Evolutionary conservation across 2,113 vertebrate genomes (phyloP), one percentile per base, ranked within the genome.

Genomic region (Heterotilapia buettikoferi): DNA sequence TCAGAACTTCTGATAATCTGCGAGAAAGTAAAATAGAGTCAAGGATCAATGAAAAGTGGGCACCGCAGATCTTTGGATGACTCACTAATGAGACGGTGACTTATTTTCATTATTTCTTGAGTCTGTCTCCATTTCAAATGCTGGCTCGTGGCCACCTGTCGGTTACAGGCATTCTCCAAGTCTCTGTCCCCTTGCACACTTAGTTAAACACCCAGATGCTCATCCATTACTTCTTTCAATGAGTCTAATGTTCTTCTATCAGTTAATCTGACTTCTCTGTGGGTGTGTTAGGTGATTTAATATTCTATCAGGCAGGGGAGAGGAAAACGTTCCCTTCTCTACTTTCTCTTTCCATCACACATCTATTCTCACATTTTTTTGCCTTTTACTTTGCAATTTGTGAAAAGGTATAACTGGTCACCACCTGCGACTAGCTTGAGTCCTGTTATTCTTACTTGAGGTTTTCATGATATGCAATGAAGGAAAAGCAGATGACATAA

Each of bases 261-360:
- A 68, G 78, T 71, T 92, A 36, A 92, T 87, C 82, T 45, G n/a
- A 43, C 80, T 45, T 79, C 73, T 90, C 53, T 53, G 14, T 8
- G 24, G 33, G 53, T 68, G n/a, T 80, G 19, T 33, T 6, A 82
- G 63, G 78, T 89, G 81, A 88, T 91, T 89, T 84, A 78, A 87
- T 83, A 66, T 31, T 31, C 82, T 31, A 73, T 87, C 80, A 79
- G 54, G 82, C 57, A 61, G 33, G 4, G 18, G 8, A 66, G 53
- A 56, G 24, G 56, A 66, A 73, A 47, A 92, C 9, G 40, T 3
- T 21, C 1, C 5, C 7, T 0, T 63, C 9, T 63, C 59, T 29
- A 13, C 36, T 61, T 61, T 50, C 6, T 78, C 38, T 79, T 53
- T 33, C 8, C 24, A 12, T 89, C 56, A 16, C 24, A 19, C 63